phyloP scores from a whole-genome alignment of 1,140 invertebrate species.

The Diachasma alloeum region DNA sequence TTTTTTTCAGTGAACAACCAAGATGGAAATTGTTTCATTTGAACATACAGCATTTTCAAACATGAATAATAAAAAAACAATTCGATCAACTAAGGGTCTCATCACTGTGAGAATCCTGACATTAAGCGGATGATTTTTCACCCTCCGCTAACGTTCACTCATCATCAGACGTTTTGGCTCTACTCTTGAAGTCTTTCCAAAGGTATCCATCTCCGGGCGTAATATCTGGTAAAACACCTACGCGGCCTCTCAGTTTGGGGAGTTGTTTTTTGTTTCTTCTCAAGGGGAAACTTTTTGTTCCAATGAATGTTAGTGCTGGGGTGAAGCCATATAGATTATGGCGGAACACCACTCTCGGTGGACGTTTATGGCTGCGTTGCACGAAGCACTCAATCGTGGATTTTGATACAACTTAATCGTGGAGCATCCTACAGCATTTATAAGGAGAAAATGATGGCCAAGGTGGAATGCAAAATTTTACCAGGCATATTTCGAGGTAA shows the following conservation, averaged over 20 bases:
- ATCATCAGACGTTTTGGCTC: no score
- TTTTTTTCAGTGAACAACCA: no score
- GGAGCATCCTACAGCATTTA: neutral
- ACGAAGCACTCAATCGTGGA: neutral
- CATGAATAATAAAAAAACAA: no score
- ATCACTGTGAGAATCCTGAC: no score
- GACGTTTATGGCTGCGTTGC: neutral
- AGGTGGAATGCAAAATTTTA: neutral
- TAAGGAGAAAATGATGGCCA: neutral
- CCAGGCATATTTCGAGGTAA: neutral
- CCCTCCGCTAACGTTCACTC: no score
- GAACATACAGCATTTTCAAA: no score
- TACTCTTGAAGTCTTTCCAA: no score
- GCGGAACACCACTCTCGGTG: neutral
- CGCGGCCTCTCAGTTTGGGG: neutral
- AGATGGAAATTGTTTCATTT: no score
- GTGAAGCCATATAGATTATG: neutral
- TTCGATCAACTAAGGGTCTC: no score
- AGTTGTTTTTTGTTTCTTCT: neutral
- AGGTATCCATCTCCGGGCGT: neutral
- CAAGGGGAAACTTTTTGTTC: neutral
- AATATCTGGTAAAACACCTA: neutral
- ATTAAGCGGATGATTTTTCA: no score
- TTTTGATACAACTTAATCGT: neutral
- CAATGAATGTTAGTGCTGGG: neutral